These are phyloP conservation scores for Chrysochloris asiatica DNA, from an alignment of 2,113 vertebrate genomes.

Conservation along the genomic window DNA sequence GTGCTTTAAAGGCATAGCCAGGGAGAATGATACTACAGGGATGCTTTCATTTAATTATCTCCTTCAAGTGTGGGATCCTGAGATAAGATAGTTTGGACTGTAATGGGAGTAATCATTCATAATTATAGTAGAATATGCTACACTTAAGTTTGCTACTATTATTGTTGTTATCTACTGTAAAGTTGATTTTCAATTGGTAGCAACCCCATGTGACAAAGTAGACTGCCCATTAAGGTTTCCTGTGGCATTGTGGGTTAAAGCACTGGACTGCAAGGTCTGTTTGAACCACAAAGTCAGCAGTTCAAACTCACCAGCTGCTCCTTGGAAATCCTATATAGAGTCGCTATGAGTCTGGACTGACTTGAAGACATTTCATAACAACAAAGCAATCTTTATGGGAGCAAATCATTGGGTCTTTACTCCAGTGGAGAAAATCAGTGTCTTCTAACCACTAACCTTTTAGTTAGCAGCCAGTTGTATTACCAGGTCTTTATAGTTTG, in stretches of 20 bases:
- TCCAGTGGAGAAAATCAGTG: not conserved
- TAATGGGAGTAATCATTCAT: not conserved
- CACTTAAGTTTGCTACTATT: not conserved
- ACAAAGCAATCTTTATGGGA: not conserved
- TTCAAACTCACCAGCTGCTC: too few species aligned
- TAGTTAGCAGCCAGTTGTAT: not conserved
- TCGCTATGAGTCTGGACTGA: too few species aligned
- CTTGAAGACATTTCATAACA: too few species aligned
- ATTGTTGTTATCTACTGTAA: not conserved
- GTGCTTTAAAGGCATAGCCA: not conserved
- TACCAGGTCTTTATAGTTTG: not conserved
- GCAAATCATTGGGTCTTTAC: not conserved
- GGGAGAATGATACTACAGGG: not conserved
- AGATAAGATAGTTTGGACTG: not conserved
- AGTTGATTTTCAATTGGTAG: not conserved
- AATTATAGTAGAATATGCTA: not conserved
- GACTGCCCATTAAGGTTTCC: not conserved
- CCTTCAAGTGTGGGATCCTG: not conserved
- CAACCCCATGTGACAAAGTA: not conserved
- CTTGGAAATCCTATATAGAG: too few species aligned
- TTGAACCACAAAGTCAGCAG: too few species aligned
- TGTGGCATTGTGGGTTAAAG: too few species aligned
- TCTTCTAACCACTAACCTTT: not conserved
- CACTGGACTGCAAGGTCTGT: too few species aligned
- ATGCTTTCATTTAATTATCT: slow-evolving; percentile 40